These are phyloP conservation scores for Chironomus riparius DNA, from an alignment of 2,888 invertebrate genomes.

Conservation along the genomic window DNA sequence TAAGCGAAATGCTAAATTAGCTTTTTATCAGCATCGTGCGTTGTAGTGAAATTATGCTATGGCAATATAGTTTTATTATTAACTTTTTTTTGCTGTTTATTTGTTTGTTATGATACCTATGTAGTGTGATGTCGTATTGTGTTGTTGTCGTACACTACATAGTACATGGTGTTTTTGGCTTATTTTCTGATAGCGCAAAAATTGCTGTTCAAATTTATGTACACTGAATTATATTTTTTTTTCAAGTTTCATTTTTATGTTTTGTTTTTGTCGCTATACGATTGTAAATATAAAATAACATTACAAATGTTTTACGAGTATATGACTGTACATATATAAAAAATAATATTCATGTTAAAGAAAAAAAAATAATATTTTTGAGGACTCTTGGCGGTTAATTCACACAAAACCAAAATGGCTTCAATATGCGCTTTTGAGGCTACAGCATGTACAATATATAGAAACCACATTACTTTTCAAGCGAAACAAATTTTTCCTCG, in stretches of 20 bases:
- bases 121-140: not conserved
- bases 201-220: constrained; percentile 20
- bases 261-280: constrained; percentile 6
- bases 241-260: not conserved
- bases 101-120: not conserved
- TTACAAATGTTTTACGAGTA: constrained; percentile 26
- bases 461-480: not conserved
- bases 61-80: constrained; percentile 25
- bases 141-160: constrained; percentile 2
- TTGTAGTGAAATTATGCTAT: constrained; percentile 1
- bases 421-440: not conserved
- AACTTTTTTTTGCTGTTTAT: not conserved
- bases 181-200: constrained; percentile 22
- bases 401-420: constrained; percentile 14
- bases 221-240: constrained; percentile 1
- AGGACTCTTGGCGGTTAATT: not conserved
- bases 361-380: not conserved
- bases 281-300: constrained; percentile 1
- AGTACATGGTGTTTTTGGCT: constrained; percentile 20
- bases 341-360: not conserved
- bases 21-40: constrained; percentile 18
- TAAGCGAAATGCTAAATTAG: constrained; percentile 23
- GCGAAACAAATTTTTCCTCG: not conserved
- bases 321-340: not conserved
- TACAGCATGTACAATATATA: not conserved